Evolutionary conservation across 2,888 invertebrate genomes (phyloP).

Genomic region (Eupithecia abbreviata): DNA sequence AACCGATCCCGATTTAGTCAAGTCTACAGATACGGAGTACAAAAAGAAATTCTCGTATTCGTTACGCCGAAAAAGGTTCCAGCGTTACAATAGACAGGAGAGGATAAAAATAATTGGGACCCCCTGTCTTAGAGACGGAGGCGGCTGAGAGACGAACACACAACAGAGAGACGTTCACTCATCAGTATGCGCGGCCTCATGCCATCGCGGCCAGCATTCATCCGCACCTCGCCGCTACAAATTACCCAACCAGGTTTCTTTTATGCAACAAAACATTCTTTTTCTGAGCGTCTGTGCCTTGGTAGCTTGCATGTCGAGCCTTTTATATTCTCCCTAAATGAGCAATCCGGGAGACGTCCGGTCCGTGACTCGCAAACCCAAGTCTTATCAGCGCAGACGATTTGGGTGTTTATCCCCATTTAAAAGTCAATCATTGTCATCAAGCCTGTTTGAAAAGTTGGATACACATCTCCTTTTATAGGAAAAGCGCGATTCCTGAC

Average conservation of each 20-base stretch:
- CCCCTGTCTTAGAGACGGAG: slow-evolving; percentile 53
- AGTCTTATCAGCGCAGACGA: slow-evolving; percentile 53
- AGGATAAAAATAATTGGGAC: slow-evolving; percentile 63
- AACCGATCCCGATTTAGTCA: slow-evolving; percentile 42
- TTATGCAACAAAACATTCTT: slow-evolving; percentile 60
- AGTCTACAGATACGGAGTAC: slow-evolving; percentile 39
- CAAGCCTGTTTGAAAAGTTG: slow-evolving; percentile 62
- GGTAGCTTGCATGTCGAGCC: slow-evolving; percentile 48
- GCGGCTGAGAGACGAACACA: slow-evolving; percentile 13
- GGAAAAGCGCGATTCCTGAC: slow-evolving; percentile 61
- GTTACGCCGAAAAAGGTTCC: slow-evolving; percentile 51
- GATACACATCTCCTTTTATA: slow-evolving; percentile 69
- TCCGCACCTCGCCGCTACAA: slow-evolving; percentile 67
- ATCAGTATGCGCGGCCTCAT: slow-evolving; percentile 70
- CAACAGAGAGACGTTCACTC: slow-evolving; percentile 40
- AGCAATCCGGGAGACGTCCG: slow-evolving; percentile 61
- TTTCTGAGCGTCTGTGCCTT: slow-evolving; percentile 39
- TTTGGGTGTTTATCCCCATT: slow-evolving; percentile 66
- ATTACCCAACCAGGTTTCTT: slow-evolving; percentile 66
- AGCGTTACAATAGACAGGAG: slow-evolving; percentile 55
- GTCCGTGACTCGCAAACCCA: slow-evolving; percentile 48
- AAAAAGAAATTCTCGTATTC: slow-evolving; percentile 45
- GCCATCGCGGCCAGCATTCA: slow-evolving; percentile 60
- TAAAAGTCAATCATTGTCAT: slow-evolving; percentile 78
- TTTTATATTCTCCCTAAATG: slow-evolving; percentile 58